Base-by-base conservation (phyloP, 2,888 invertebrate species). In the Meliscaeva auricollis region DNA sequence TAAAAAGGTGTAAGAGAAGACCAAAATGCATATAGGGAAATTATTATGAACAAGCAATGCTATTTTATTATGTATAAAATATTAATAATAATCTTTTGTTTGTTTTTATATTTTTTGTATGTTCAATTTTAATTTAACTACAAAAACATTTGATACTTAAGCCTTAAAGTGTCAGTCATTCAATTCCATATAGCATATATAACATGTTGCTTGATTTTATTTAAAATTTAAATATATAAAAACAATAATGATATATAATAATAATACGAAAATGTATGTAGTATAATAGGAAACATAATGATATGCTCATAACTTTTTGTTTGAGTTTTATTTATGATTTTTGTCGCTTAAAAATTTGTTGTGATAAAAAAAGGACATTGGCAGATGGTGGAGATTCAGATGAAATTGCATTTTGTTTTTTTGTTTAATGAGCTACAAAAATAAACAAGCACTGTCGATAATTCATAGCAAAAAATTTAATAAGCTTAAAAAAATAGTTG, bases 131-230 rank as follows among this genome's bases (percentile, higher is more conserved):
- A 32, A 20, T 52, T 44, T 44, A 80, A 32, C 17, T 50, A 77
- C 48, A 85, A 75, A 78, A 76, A 72, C 76, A 50, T 78, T 74
- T 50, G 48, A 70, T 78, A 87, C 87, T 88, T 87, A 88, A 87
- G 88, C 88, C 90, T 90, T 89, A 89, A 89, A 92, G 91, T 91
- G 91, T 91, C 91, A 91, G 91, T 91, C 92, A 91, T 89, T 91
- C 91, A 91, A 91, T 89, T 88, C 87, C 87, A 85, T 87, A 77
- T 38, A 58, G 58, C 58, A 35, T 20, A 8, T 8, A 6, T 56
- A 74, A 81, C 66, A 73, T 54, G 15, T 69, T 15, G 41, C 30
- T 41, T 69, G 35, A 17, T 38, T 54, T 56, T 41, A 50, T 48
- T 32, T 50, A 8, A 9, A n/a, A 2, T 44, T 44, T 15, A 2